These are phyloP conservation scores for Empidonax traillii DNA, from an alignment of 2,113 vertebrate genomes.

Conservation along the genomic window DNA sequence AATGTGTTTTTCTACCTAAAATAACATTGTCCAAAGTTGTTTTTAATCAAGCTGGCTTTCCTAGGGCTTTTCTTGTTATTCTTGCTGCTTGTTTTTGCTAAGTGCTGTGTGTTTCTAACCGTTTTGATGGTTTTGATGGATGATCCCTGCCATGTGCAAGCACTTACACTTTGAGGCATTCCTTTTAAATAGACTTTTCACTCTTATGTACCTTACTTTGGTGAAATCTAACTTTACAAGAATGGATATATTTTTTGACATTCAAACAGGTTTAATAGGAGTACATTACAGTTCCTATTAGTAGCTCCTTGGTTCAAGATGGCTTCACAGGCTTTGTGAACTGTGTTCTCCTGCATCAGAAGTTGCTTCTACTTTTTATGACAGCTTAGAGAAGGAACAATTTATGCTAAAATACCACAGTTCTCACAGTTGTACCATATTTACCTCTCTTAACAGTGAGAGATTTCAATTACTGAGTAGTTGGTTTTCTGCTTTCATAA, in stretches of 20 bases:
- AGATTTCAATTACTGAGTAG: not conserved
- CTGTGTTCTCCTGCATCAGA: not conserved
- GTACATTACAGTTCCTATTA: not conserved
- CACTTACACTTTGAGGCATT: not conserved
- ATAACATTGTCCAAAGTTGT: not conserved
- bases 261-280: not conserved
- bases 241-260: not conserved
- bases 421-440: not conserved
- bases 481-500: not conserved
- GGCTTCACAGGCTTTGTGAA: not conserved
- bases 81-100: not conserved
- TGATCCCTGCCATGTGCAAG: not conserved
- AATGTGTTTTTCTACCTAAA: not conserved
- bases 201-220: not conserved
- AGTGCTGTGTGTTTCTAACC: not conserved
- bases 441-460: not conserved
- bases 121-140: not conserved
- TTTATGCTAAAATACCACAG: not conserved
- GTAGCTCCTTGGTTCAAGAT: not conserved
- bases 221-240: not conserved
- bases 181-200: not conserved
- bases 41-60: not conserved
- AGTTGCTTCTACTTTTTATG: not conserved
- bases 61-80: not conserved
- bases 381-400: not conserved